Percentiles rank a stretch among this genome's conserved stretches.
These are phyloP conservation scores for Diarsia rubi DNA, from an alignment of 2,888 invertebrate genomes.

Conservation along the genomic window DNA sequence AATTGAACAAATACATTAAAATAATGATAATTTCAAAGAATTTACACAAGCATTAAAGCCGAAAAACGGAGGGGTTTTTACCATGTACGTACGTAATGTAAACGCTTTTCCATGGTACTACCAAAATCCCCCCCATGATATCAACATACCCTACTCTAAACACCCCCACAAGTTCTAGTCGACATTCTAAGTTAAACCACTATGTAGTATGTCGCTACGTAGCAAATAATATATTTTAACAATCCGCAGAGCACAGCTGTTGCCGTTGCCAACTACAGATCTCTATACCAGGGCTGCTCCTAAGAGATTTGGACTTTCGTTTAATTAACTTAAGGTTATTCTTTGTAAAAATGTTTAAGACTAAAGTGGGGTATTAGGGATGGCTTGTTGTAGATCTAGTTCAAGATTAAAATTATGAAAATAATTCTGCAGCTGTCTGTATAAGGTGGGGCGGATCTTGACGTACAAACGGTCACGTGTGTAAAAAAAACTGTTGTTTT, in stretches of 20 bases:
- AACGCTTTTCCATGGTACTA: neutral
- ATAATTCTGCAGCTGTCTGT: neutral
- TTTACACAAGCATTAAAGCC: neutral
- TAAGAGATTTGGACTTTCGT: conserved; percentile 31
- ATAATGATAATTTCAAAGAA: neutral
- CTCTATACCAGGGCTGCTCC: conserved; percentile 48
- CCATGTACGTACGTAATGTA: neutral
- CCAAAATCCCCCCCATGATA: neutral
- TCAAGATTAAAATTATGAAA: neutral
- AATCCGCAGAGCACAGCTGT: conserved; percentile 67
- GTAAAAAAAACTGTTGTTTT: no score
- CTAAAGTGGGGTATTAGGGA: neutral
- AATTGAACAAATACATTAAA: neutral
- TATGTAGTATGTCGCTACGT: conserved; percentile 36
- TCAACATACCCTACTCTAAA: conserved; percentile 17
- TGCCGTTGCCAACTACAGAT: conserved; percentile 58
- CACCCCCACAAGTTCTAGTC: conserved; percentile 28
- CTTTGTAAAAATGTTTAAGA: conserved; percentile 11
- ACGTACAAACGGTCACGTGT: neutral
- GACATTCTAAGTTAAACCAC: conserved; percentile 46
- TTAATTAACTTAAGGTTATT: conserved; percentile 25
- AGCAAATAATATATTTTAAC: conserved; percentile 66
- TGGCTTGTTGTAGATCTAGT: conserved; percentile 5
- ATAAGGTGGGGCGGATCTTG: neutral
- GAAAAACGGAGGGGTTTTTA: neutral